These are phyloP conservation scores for Nyctereutes procyonoides DNA, from an alignment of 2,113 vertebrate genomes.

Conservation along the genomic window DNA sequence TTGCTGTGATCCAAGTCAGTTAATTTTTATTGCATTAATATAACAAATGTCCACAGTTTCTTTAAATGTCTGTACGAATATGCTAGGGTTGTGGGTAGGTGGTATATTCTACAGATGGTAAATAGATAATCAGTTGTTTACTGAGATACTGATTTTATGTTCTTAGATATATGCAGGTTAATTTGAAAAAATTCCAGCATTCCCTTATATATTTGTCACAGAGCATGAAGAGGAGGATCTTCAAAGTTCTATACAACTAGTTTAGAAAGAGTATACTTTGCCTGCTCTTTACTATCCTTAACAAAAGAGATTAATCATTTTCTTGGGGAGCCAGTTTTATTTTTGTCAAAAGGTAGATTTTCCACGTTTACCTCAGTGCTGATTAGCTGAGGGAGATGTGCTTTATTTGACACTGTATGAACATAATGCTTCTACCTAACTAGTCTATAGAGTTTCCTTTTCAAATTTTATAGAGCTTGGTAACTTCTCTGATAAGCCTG, in stretches of 20 bases:
- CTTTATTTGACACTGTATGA: background rate
- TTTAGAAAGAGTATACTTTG: constrained; percentile 20
- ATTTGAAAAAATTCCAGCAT: background rate
- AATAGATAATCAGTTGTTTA: background rate
- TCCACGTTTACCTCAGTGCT: background rate
- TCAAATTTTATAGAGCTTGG: background rate
- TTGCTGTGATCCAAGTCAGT: background rate
- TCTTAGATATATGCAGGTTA: background rate
- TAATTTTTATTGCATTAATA: background rate
- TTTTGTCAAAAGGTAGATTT: constrained; percentile 30
- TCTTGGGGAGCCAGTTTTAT: background rate
- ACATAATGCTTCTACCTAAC: background rate
- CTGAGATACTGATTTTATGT: background rate
- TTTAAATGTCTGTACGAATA: background rate
- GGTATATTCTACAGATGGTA: background rate
- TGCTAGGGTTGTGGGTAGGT: background rate
- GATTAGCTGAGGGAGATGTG: background rate
- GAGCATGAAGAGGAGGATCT: background rate
- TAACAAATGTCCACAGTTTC: background rate
- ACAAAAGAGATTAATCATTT: background rate
- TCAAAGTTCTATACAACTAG: background rate
- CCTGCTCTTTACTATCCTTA: background rate
- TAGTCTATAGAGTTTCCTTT: background rate
- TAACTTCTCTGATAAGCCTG: background rate
- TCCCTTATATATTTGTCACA: constrained; percentile 8